Conservation (phyloP, 2,113 vertebrate species). For the Psilopsiagon aymara region DNA sequence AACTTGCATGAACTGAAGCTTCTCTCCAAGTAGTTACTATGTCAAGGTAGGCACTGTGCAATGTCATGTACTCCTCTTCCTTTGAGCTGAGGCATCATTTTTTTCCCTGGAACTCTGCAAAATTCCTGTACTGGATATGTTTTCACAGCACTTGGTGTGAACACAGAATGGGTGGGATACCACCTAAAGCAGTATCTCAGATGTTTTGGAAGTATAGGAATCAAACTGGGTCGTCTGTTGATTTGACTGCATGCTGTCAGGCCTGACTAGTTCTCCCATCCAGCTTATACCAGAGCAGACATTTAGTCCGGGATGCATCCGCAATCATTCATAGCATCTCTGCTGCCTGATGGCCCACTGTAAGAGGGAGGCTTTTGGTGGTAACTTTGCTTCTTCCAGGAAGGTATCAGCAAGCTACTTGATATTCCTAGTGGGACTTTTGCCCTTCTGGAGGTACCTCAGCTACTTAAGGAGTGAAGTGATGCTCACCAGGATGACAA, state of each 20-base stretch:
- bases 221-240: background rate
- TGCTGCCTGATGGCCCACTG: background rate
- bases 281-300: background rate
- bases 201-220: background rate
- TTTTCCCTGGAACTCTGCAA: background rate
- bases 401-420: background rate
- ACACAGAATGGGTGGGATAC: background rate
- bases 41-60: background rate
- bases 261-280: background rate
- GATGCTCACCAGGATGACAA: background rate
- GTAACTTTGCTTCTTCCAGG: background rate
- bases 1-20: background rate
- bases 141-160: background rate
- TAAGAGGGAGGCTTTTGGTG: background rate
- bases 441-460: background rate
- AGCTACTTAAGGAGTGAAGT: background rate
- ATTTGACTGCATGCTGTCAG: rapidly evolving
- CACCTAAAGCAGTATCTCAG: background rate
- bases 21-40: background rate
- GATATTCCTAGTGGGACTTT: background rate
- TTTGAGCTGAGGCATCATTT: background rate
- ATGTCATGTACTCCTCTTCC: background rate
- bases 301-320: background rate
- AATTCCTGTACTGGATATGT: background rate
- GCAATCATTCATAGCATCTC: background rate